These are phyloP conservation scores for Clostera curtula DNA, from an alignment of 2,888 invertebrate genomes.

Conservation along the genomic window DNA sequence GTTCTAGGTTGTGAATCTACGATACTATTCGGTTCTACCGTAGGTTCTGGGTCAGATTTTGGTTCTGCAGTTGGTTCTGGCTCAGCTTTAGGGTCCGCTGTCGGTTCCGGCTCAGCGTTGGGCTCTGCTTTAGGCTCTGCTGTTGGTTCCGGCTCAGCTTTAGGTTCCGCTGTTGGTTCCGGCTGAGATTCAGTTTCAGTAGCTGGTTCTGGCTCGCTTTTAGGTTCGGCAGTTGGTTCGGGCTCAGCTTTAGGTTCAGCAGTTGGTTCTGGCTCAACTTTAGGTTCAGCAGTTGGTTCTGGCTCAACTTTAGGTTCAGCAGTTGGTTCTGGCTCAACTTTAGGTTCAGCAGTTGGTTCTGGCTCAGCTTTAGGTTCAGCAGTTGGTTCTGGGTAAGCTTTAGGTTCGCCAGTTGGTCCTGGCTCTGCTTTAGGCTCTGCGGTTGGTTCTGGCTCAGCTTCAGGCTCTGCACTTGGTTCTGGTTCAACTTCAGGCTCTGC, in stretches of 20 bases:
- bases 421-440: conserved; percentile 13
- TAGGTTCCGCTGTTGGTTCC: conserved; percentile 22
- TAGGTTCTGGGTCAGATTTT: conserved; percentile 9
- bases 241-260: conserved; percentile 23
- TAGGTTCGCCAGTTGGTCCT: conserved; percentile 22
- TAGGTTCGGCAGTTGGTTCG: conserved; percentile 21
- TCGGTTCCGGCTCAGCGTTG: conserved; percentile 43
- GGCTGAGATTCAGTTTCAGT: conserved; percentile 34
- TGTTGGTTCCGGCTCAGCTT: conserved; percentile 1
- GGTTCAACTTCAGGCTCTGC: conserved; percentile 25
- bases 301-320: conserved; percentile 20
- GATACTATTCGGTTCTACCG: conserved; percentile 6
- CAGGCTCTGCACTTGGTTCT: conserved; percentile 17
- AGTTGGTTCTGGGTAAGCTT: conserved; percentile 20
- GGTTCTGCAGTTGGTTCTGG: conserved; percentile 40
- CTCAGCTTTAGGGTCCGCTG: conserved; percentile 36
- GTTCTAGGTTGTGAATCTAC: no score
- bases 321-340: conserved; percentile 23
- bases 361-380: conserved; percentile 23
- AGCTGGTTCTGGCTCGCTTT: no score
- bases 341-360: conserved; percentile 21
- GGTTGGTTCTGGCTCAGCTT: conserved; percentile 11
- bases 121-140: conserved; percentile 44
- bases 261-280: conserved; percentile 21
- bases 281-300: conserved; percentile 20